phyloP scores from a whole-genome alignment of 1,140 invertebrate genomes.

The Scaptomyza hsui region DNA sequence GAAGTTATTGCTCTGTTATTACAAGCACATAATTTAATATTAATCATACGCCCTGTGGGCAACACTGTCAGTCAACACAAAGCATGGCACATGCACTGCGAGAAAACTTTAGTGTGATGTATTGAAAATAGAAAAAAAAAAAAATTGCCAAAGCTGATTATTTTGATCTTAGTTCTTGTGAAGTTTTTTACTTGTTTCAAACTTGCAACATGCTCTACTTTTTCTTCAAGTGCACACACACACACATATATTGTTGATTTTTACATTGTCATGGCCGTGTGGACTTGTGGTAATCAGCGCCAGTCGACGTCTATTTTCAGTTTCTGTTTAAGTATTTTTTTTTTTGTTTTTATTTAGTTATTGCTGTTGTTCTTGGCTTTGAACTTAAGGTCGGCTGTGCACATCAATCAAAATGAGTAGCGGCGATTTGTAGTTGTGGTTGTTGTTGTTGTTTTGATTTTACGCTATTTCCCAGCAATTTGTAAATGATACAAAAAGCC shows the following conservation, averaged over 20 bases:
- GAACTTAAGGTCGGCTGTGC: constrained; percentile 71
- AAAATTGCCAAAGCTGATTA: no score
- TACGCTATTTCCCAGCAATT: constrained; percentile 78
- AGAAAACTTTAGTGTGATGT: background rate
- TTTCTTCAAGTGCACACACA: constrained; percentile 16
- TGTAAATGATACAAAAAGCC: constrained; percentile 71
- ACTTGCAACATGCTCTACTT: no score
- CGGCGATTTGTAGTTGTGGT: constrained; percentile 58
- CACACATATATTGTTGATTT: no score
- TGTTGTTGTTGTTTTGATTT: constrained; percentile 53
- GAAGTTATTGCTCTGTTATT: constrained; percentile 36
- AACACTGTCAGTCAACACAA: constrained; percentile 44
- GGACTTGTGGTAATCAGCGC: constrained; percentile 68
- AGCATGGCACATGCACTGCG: background rate
- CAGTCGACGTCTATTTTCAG: constrained; percentile 17
- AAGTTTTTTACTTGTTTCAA: no score
- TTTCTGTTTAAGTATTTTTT: constrained; percentile 1
- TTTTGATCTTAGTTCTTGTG: no score
- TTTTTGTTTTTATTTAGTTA: constrained; percentile 1
- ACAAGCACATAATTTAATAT: constrained; percentile 36
- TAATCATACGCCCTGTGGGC: constrained; percentile 72
- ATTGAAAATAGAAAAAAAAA: no score
- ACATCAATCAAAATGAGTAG: constrained; percentile 74
- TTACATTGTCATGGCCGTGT: constrained; percentile 74
- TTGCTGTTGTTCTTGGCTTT: constrained; percentile 68